These are phyloP conservation scores for Heliothis virescens DNA, from an alignment of 1,140 invertebrate genomes.

Conservation along the genomic window DNA sequence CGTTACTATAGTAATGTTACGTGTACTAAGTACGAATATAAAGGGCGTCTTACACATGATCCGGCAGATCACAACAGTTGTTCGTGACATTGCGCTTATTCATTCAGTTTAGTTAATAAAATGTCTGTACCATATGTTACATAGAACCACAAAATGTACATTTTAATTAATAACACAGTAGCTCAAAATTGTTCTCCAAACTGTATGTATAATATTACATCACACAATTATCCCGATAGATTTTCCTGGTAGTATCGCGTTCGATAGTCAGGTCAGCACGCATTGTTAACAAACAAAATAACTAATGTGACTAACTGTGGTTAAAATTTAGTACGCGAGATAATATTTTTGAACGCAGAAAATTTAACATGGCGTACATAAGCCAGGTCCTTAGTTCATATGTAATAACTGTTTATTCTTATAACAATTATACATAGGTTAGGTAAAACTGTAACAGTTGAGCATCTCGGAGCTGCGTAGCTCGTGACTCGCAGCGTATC, in stretches of 20 bases:
- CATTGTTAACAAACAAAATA: constrained; percentile 23
- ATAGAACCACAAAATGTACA: constrained; percentile 18
- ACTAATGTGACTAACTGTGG: neutral
- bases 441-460: constrained; percentile 24
- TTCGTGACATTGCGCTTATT: neutral
- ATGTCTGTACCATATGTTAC: neutral
- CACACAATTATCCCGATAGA: constrained; percentile 18
- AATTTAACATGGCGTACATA: neutral
- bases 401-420: neutral
- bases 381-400: too few relatives aligned
- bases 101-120: neutral
- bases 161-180: neutral
- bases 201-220: neutral
- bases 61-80: neutral
- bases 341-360: neutral
- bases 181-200: neutral
- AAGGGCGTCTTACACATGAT: neutral
- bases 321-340: neutral
- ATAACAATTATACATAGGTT: neutral
- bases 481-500: constrained; percentile 27
- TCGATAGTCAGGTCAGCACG: constrained; percentile 7
- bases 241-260: constrained; percentile 28
- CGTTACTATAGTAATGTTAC: neutral
- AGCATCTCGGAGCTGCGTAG: constrained; percentile 16
- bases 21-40: neutral